These are phyloP conservation scores for Atta cephalotes DNA, from an alignment of 1,140 invertebrate species.

Conservation along the genomic window DNA sequence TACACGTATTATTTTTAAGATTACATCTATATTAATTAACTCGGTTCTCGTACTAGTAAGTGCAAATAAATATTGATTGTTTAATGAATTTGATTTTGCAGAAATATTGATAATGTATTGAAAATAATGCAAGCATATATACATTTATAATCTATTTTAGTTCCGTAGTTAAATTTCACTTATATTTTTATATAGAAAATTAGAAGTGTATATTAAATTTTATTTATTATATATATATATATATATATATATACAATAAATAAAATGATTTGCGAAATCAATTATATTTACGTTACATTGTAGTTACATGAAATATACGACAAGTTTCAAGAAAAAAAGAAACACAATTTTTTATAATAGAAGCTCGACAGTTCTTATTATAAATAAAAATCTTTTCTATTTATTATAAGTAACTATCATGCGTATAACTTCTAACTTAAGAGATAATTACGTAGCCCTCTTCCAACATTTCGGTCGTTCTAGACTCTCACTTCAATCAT, in stretches of 20 bases:
- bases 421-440: neutral
- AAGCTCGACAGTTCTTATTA: neutral
- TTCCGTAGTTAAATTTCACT: neutral
- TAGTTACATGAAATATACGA: neutral
- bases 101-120: constrained; percentile 1
- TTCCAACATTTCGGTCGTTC: neutral
- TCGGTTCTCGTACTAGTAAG: neutral
- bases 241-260: too few relatives aligned
- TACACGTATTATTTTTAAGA: constrained; percentile 7
- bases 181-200: constrained; percentile 3
- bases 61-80: neutral
- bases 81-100: neutral
- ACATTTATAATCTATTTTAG: neutral
- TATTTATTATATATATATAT: neutral
- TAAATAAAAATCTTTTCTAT: constrained; percentile 16
- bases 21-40: neutral
- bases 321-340: neutral
- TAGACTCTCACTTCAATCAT: constrained; percentile 56
- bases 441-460: neutral
- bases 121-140: neutral
- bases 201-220: neutral
- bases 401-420: neutral
- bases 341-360: neutral
- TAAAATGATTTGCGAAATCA: neutral
- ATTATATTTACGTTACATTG: neutral